Evolutionary conservation across 1,140 invertebrate species (phyloP).

Genomic region (Hypothenemus hampei): DNA sequence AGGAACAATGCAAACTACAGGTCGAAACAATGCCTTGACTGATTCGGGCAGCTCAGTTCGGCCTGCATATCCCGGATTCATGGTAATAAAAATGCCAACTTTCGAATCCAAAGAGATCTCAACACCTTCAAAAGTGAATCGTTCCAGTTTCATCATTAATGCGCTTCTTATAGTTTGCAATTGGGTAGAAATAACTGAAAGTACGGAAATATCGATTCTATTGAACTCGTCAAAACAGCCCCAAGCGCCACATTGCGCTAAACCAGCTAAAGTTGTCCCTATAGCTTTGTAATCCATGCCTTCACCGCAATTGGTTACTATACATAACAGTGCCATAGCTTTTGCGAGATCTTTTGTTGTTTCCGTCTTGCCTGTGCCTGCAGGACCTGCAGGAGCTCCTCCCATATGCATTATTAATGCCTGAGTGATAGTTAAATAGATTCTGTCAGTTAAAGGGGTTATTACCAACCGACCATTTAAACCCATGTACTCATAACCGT

Average conservation of each 20-base stretch:
- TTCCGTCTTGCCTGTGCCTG: slow-evolving; percentile 87
- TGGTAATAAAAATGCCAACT: slow-evolving; percentile 89
- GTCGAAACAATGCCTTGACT: slow-evolving; percentile 83
- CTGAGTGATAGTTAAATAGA: slow-evolving; percentile 88
- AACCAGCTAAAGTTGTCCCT: slow-evolving; percentile 75
- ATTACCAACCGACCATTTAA: slow-evolving; percentile 84
- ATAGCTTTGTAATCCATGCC: slow-evolving; percentile 86
- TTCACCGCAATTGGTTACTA: slow-evolving; percentile 90
- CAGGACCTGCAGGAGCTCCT: slow-evolving; percentile 78
- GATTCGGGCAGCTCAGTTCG: slow-evolving; percentile 86
- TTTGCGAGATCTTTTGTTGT: slow-evolving; percentile 87
- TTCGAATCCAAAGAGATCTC: slow-evolving; percentile 77
- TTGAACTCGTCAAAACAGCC: slow-evolving; percentile 92
- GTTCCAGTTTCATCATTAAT: slow-evolving; percentile 63
- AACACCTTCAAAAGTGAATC: slow-evolving; percentile 80
- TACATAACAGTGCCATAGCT: slow-evolving; percentile 76
- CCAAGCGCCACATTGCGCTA: slow-evolving; percentile 75
- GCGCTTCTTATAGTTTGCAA: slow-evolving; percentile 83
- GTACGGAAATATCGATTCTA: slow-evolving; percentile 80
- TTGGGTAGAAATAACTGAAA: slow-evolving; percentile 88
- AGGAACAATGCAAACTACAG: slow-evolving; percentile 84
- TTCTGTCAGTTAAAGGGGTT: slow-evolving; percentile 85
- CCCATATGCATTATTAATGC: slow-evolving; percentile 83
- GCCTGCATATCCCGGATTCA: slow-evolving; percentile 90
- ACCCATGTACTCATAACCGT: slow-evolving; percentile 94